Evolutionary conservation across 2,113 vertebrate genomes (phyloP), one percentile per base, ranked within the genome.

Genomic region (Microcebus ravelobensis): DNA sequence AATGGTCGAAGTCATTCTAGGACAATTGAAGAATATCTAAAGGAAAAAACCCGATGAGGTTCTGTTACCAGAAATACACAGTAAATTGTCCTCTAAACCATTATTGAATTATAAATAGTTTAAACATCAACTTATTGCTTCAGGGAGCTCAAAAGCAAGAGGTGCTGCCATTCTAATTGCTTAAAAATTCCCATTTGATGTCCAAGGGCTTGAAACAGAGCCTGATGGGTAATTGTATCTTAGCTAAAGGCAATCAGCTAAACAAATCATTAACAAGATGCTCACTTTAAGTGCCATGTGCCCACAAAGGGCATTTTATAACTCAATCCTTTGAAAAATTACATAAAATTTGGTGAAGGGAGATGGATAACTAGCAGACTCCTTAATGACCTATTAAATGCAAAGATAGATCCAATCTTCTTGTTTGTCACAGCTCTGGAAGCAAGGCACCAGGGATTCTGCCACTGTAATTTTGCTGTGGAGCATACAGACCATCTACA

Each of bases 61-160:
- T 94, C 61, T 92, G 17, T 76, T 95, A 94, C 1, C 55, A 93
- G 52, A 95, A 96, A 94, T 76, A 82, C 50, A 74, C 13, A 92
- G 42, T 10, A 95, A 96, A 88, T 94, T 81, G 73, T 94, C 63
- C 59, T 89, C n/a, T 94, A 50, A 91, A n/a, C 31, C 36, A 89
- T 74, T 87, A 65, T 61, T 94, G 68, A 92, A 71, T 94, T 94
- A 76, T 87, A 96, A 94, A 94, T 94, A 94, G 42, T 83, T 94
- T 95, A 92, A 96, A 55, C 36, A 93, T 76, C 52, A 95, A 71
- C 70, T 93, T 95, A 89, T 89, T 90, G 50, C 89, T 93, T 96
- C 61, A 42, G 82, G 89, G 55, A 86, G 85, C 89, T 95, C 95
- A 91, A 96, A 96, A 95, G 77, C 42, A 93, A 96, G 89, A 95